Percentiles rank a stretch among this genome's conserved stretches.
Evolutionary conservation across 1,140 invertebrate species (phyloP).

Genomic region (Anastatus disparis): DNA sequence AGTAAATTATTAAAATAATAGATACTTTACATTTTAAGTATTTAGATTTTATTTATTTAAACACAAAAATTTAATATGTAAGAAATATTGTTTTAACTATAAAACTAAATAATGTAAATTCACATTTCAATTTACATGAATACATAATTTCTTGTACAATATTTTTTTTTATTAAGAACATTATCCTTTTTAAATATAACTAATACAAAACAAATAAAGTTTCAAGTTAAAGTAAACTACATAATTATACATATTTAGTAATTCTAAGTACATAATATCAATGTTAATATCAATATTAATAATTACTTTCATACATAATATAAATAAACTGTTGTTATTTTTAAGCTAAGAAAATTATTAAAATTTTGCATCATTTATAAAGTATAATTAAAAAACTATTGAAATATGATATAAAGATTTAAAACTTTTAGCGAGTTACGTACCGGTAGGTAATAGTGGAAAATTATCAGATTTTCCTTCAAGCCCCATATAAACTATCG

Average conservation of each 20-base stretch:
- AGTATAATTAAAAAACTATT: not conserved
- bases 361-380: not conserved
- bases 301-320: slow-evolving; percentile 1
- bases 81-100: not conserved
- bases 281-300: too few species aligned
- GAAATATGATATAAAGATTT: slow-evolving; percentile 1
- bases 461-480: slow-evolving; percentile 59
- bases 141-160: not conserved
- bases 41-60: slow-evolving; percentile 27
- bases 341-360: not conserved
- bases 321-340: not conserved
- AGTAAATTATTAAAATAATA: not conserved
- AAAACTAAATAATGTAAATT: not conserved
- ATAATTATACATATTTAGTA: not conserved
- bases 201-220: not conserved
- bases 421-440: slow-evolving; percentile 48
- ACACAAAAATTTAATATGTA: slow-evolving; percentile 1
- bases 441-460: slow-evolving; percentile 61
- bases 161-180: too few species aligned
- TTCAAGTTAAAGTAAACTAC: not conserved
- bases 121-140: not conserved
- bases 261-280: slow-evolving; percentile 12
- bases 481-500: slow-evolving; percentile 74
- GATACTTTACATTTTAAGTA: not conserved
- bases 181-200: slow-evolving; percentile 1